These are phyloP conservation scores for Aspiorhynchus laticeps DNA, from an alignment of 2,113 vertebrate genomes.

Conservation along the genomic window DNA sequence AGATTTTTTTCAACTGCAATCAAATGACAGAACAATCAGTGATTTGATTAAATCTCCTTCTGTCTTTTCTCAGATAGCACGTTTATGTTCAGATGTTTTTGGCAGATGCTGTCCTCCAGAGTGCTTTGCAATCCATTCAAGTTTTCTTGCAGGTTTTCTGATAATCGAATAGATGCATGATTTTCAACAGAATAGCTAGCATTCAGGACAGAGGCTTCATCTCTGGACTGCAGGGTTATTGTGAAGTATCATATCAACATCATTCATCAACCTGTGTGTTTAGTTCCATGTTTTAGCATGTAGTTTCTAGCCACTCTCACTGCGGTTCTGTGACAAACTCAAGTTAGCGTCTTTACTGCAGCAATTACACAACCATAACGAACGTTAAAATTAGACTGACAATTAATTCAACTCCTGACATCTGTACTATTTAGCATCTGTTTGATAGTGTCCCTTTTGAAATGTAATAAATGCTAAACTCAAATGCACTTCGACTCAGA, in stretches of 20 bases:
- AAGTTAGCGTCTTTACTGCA: neutral
- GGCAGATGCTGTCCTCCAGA: neutral
- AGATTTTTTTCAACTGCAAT: neutral
- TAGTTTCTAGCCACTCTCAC: neutral
- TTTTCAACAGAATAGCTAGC: neutral
- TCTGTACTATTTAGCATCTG: neutral
- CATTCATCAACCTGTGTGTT: neutral
- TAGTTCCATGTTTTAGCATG: neutral
- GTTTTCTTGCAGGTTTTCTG: neutral
- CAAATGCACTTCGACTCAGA: neutral
- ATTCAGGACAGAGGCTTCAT: neutral
- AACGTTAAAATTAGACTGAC: neutral
- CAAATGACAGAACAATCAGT: neutral
- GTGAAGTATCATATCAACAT: neutral
- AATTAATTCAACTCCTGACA: constrained; percentile 13
- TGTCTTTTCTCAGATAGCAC: neutral
- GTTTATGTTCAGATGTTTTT: neutral
- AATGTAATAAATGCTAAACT: constrained; percentile 14
- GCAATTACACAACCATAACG: neutral
- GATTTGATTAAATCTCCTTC: neutral
- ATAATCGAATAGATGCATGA: neutral
- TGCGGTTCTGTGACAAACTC: neutral
- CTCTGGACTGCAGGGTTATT: neutral
- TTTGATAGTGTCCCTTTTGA: constrained; percentile 31
- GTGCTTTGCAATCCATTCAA: neutral